These are phyloP conservation scores for Drosophila hydei DNA, from an alignment of 1,140 invertebrate genomes.

Conservation along the genomic window DNA sequence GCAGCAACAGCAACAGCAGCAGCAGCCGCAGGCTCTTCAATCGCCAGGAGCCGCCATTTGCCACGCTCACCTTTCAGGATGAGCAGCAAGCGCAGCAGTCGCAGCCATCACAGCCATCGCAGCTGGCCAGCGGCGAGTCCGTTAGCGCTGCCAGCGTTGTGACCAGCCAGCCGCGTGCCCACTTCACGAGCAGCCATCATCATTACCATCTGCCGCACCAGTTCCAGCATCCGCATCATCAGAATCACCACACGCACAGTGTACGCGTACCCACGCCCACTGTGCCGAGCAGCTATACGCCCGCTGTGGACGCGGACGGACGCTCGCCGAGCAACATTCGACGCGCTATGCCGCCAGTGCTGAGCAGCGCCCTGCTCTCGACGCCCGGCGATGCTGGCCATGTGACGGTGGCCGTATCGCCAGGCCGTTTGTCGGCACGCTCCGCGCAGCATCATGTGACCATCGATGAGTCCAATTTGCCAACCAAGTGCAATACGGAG, in stretches of 20 bases:
- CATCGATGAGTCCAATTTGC: conserved; percentile 81
- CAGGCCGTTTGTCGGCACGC: conserved; percentile 72
- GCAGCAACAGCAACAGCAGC: conserved; percentile 27
- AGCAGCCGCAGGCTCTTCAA: conserved; percentile 1
- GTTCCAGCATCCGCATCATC: conserved; percentile 82
- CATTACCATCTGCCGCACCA: conserved; percentile 81
- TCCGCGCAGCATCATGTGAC: conserved; percentile 82
- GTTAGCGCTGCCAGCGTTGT: conserved; percentile 32
- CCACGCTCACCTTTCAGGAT: conserved; percentile 68
- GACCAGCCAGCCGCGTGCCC: conserved; percentile 65
- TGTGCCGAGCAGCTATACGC: conserved; percentile 72
- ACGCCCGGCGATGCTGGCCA: conserved; percentile 19
- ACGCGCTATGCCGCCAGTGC: conserved; percentile 4
- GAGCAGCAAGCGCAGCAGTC: conserved; percentile 53
- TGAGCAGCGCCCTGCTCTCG: conserved; percentile 23
- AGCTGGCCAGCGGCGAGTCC: not conserved
- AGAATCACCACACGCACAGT: conserved; percentile 79
- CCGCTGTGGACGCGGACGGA: conserved; percentile 37
- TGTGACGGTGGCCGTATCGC: conserved; percentile 88
- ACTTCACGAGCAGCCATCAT: conserved; percentile 76
- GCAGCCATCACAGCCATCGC: no score
- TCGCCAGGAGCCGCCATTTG: conserved; percentile 35
- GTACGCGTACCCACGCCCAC: conserved; percentile 77
- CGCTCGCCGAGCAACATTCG: conserved; percentile 39
- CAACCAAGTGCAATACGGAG: conserved; percentile 59